Evolutionary conservation across 2,113 vertebrate species (phyloP), one percentile per base, ranked within the genome.

Genomic region (Pollimyrus isidori): DNA sequence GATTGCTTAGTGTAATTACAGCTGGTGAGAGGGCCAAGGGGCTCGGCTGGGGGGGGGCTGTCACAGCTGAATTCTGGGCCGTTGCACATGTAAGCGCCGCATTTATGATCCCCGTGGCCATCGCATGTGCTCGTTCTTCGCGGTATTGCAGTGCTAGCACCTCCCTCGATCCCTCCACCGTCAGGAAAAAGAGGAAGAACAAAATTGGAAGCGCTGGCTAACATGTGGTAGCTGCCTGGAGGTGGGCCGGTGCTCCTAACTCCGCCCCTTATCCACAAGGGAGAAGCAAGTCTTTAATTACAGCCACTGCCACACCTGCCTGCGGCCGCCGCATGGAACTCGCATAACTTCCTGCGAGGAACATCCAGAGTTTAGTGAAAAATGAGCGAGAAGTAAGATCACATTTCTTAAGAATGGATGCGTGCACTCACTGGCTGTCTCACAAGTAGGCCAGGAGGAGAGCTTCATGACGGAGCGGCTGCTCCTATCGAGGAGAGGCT

Each of bases 331-430:
- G 19, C 35, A 0, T 3, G 42, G 15, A 7, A 76, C 73, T 42
- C 35, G 7, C 9, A 21, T 11, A 48, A 46, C 7, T 23, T 48
- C 45, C 45, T n/a, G 19, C 39, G 42, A 84, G 0, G 19, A 84
- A 4, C 82, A 48, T 84, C 45, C 45, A 46, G 82, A 7, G 19
- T 4, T 84, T 48, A n/a, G 82, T 48, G 42, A 84, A 84, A 84
- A 84, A 84, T 4, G 39, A 48, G 7, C 42, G 45, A 84, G 45
- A 21, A 48, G 80, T 83, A 83, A 23, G 19, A 45, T 48, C 45
- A 84, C 80, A 42, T 84, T n/a, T 84, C 45, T 84, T 45, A 48
- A 48, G 80, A 84, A 84, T 84, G 45, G 42, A 84, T 84, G 73
- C 7, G 7, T n/a, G 39, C 21, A 10, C 21, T 84, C 45, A 13